Evolutionary conservation across 2,797 vertebrate genomes (phyloP), one percentile per base, ranked within the genome.

Genomic region (Acipenser oxyrinchus): DNA sequence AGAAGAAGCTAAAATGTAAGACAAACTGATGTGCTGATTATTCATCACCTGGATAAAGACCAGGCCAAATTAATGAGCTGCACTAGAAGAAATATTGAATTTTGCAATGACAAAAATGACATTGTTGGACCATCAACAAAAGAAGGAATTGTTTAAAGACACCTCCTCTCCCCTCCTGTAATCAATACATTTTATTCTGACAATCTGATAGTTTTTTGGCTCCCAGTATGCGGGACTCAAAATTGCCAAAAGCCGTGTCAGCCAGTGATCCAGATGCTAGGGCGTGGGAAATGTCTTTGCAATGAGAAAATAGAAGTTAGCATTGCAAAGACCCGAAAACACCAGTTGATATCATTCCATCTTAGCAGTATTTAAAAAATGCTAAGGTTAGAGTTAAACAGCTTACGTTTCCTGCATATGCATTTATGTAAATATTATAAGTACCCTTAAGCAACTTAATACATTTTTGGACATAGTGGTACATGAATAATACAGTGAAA

Each of bases 261-360:
- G 70, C 70, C 66, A 70, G 63, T 70, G 70, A 66, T 71, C 65
- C 71, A 75, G 71, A 73, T 72, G 70, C 70, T 72, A 67, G 72
- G 67, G 70, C 64, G 62, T 72, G 73, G 71, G 72, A 70, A 72
- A 75, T 70, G 60, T 63, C 62, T 70, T 69, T 62, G 66, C 67
- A 73, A 72, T 70, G 68, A 66, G 68, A 73, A 67, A 68, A 67
- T 64, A 52, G 63, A 66, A 62, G 66, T 61, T 72, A 65, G 55
- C 70, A 61, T 9, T 6, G 18, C 8, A 63, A 48, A 55, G n/a
- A 18, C 13, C n/a, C 18, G 9, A 60, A 18, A 60, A 64, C 50
- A n/a, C 10, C 65, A 53, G 51, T 48, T 10, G 23, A 62, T 10
- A 9, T 55, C 53, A 10, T 15, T 67, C 49, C 49, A 68, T 55